Percentiles rank a stretch among this genome's conserved stretches.
These are phyloP conservation scores for Dicrurus megarhynchus DNA, from an alignment of 2,113 vertebrate genomes.

Conservation along the genomic window DNA sequence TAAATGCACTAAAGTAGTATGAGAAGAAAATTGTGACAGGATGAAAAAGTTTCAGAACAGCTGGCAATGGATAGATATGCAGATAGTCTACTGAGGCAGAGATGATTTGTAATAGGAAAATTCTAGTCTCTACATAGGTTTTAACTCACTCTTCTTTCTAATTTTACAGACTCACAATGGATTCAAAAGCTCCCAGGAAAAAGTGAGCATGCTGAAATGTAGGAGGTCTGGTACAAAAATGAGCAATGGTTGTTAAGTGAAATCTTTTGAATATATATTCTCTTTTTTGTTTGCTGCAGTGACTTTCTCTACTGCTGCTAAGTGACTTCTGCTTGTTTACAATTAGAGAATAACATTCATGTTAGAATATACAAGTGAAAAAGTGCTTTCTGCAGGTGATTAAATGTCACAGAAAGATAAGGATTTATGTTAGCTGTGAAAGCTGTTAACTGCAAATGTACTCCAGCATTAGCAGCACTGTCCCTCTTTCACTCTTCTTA, in stretches of 20 bases:
- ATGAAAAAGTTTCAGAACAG: slow-evolving; percentile 32
- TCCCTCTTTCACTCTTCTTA: background rate
- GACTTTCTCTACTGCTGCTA: slow-evolving; percentile 37
- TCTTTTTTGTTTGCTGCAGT: slow-evolving; percentile 27
- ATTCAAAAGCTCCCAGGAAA: slow-evolving; percentile 50
- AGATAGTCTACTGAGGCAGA: slow-evolving; percentile 1
- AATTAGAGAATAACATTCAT: slow-evolving; percentile 58
- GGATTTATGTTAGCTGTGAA: slow-evolving; percentile 16
- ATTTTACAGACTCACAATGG: slow-evolving; percentile 33
- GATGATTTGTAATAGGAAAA: slow-evolving; percentile 21
- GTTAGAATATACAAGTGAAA: slow-evolving; percentile 46
- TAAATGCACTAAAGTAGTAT: background rate
- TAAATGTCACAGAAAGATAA: slow-evolving; percentile 23
- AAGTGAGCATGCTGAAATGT: background rate
- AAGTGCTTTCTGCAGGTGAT: slow-evolving; percentile 58
- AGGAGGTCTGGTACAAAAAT: slow-evolving; percentile 40
- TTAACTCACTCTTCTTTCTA: slow-evolving; percentile 14
- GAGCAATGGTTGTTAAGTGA: slow-evolving; percentile 36
- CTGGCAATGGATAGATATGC: slow-evolving; percentile 13
- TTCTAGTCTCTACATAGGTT: background rate
- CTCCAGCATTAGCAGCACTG: background rate
- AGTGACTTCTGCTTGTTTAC: slow-evolving; percentile 57
- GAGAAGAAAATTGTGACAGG: background rate
- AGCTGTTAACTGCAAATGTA: slow-evolving; percentile 41
- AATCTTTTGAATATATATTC: slow-evolving; percentile 51